Conservation (phyloP, 2,797 vertebrate genomes). For the Microchirus variegatus region DNA sequence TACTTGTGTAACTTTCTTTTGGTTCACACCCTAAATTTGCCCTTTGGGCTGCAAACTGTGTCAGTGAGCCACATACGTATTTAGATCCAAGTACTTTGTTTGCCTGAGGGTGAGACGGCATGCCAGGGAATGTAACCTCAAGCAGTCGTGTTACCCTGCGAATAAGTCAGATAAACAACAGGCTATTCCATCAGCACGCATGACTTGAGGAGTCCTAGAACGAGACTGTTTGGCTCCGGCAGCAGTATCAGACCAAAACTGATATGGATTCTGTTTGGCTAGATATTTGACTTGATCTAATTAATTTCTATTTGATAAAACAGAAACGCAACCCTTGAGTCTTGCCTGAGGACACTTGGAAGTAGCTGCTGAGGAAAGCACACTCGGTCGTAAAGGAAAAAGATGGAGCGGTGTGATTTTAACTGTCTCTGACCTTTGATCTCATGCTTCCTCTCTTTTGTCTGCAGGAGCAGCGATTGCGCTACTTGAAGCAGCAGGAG, state of each 20-base stretch:
- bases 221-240: background rate
- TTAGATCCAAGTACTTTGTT: slow-evolving; percentile 2
- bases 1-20: background rate
- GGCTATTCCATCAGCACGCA: slow-evolving; percentile 21
- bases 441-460: background rate
- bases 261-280: too few species aligned
- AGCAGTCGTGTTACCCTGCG: slow-evolving; percentile 21
- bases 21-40: slow-evolving; percentile 3
- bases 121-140: slow-evolving; percentile 40
- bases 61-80: slow-evolving; percentile 11
- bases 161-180: slow-evolving; percentile 34
- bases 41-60: background rate
- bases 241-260: too few species aligned
- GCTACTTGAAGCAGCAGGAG: slow-evolving; percentile 91
- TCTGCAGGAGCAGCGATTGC: slow-evolving; percentile 91
- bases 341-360: background rate
- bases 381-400: too few species aligned
- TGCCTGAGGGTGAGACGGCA: slow-evolving; percentile 22
- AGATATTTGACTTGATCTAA: slow-evolving; percentile 1
- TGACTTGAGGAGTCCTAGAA: slow-evolving; percentile 13
- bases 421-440: slow-evolving; percentile 9
- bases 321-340: background rate
- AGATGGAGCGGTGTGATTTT: slow-evolving; percentile 8
- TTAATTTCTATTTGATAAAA: background rate
- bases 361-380: background rate